These are phyloP conservation scores for Siniperca knerii DNA, from an alignment of 2,113 vertebrate species.

Conservation along the genomic window DNA sequence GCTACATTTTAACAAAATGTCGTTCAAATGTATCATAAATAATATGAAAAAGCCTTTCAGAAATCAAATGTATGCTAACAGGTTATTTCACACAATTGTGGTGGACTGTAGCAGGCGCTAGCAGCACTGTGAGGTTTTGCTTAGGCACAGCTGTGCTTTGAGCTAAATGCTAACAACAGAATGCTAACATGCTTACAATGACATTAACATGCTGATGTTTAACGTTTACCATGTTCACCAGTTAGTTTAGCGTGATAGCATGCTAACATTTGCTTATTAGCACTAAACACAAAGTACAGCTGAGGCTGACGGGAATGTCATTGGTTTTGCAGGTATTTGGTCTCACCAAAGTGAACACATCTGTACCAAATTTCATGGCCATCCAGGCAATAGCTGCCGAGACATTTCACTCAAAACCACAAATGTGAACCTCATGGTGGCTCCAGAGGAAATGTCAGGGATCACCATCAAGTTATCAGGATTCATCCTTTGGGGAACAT, in stretches of 20 bases:
- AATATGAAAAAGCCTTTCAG: not conserved
- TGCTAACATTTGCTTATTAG: no score
- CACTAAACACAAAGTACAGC: no score
- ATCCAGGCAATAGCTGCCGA: not conserved
- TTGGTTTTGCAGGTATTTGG: no score
- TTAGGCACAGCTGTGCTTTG: no score
- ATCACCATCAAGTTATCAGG: not conserved
- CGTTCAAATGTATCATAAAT: not conserved
- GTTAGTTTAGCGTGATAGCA: no score
- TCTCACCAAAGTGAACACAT: no score
- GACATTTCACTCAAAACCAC: not conserved
- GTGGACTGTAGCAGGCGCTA: not conserved
- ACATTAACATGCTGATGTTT: no score
- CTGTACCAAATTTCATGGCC: not conserved
- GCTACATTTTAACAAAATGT: not conserved
- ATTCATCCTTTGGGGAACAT: not conserved
- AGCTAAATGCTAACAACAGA: no score
- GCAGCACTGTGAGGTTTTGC: no score
- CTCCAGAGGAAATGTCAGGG: not conserved
- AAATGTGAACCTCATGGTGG: not conserved
- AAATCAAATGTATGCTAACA: not conserved
- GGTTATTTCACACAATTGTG: not conserved
- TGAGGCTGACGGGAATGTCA: no score
- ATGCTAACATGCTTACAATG: no score
- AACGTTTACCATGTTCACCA: no score